Conservation (phyloP, 2,113 vertebrate genomes). For the Myxocyprinus asiaticus region DNA sequence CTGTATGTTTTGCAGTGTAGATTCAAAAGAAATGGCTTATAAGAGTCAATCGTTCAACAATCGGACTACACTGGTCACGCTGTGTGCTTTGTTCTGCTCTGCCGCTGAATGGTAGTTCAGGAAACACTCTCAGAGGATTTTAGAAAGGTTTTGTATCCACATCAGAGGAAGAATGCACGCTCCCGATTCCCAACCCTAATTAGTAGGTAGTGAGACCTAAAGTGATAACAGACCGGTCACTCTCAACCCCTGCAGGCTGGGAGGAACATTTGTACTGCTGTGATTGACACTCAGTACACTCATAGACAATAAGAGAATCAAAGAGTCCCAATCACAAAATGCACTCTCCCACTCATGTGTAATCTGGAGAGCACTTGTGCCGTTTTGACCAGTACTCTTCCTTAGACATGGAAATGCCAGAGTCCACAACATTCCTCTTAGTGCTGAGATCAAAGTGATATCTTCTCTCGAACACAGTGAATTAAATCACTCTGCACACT, state of each 20-base stretch:
- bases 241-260: slow-evolving; percentile 11
- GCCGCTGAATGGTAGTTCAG: no score
- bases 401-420: slow-evolving; percentile 32
- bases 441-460: slow-evolving; percentile 39
- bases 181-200: no score
- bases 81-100: no score
- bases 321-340: slow-evolving; percentile 8
- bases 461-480: slow-evolving; percentile 26
- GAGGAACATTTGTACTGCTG: slow-evolving; percentile 1
- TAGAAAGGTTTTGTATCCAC: no score
- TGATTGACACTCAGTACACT: slow-evolving; percentile 4
- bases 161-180: no score
- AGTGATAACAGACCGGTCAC: background rate
- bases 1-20: no score
- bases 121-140: no score
- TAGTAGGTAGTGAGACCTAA: no score
- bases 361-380: slow-evolving; percentile 28
- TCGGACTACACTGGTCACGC: no score
- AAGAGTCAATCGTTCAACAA: no score
- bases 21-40: no score
- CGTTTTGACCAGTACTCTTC: slow-evolving; percentile 1
- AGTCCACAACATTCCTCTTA: slow-evolving; percentile 20
- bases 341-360: slow-evolving; percentile 9
- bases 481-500: slow-evolving; percentile 33
- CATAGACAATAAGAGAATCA: slow-evolving; percentile 17